These are phyloP conservation scores for Caenorhabditis wallacei DNA, from an alignment of 2,888 invertebrate genomes.

Conservation along the genomic window DNA sequence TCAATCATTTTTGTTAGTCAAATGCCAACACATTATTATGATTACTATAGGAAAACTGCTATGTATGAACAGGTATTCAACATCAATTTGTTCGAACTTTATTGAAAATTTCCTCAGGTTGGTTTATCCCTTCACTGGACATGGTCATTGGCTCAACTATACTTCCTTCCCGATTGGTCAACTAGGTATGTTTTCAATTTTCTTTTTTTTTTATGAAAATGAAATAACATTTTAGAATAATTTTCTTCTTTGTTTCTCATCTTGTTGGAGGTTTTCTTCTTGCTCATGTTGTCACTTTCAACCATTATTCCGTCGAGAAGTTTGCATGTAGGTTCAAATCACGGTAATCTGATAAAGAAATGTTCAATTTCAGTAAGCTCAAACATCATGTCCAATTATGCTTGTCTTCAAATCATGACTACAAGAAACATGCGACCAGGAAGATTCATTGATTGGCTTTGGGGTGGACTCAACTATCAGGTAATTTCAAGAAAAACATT, in stretches of 20 bases:
- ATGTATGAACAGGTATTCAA: constrained; percentile 68
- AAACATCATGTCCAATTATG: constrained; percentile 80
- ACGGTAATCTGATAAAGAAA: neutral
- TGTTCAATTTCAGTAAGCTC: constrained; percentile 74
- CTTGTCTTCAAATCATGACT: constrained; percentile 82
- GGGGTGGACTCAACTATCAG: constrained; percentile 82
- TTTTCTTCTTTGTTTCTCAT: constrained; percentile 76
- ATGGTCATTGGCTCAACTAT: constrained; percentile 77
- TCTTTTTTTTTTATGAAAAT: too few relatives aligned
- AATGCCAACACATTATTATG: constrained; percentile 80
- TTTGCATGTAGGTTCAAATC: constrained; percentile 75
- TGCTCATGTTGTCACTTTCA: constrained; percentile 82
- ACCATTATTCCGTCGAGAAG: constrained; percentile 82
- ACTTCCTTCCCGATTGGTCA: constrained; percentile 76
- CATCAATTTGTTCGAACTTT: neutral
- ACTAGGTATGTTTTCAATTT: constrained; percentile 47
- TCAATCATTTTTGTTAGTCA: constrained; percentile 78
- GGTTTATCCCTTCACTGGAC: constrained; percentile 79
- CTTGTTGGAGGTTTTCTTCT: constrained; percentile 81
- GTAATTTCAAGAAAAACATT: constrained; percentile 19
- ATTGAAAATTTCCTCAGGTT: constrained; percentile 38
- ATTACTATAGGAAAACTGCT: constrained; percentile 73
- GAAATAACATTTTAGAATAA: constrained; percentile 55
- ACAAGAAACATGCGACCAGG: constrained; percentile 81
- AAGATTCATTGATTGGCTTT: constrained; percentile 80